Evolutionary conservation across 2,888 invertebrate species (phyloP).

Genomic region (Artemia sinica): DNA sequence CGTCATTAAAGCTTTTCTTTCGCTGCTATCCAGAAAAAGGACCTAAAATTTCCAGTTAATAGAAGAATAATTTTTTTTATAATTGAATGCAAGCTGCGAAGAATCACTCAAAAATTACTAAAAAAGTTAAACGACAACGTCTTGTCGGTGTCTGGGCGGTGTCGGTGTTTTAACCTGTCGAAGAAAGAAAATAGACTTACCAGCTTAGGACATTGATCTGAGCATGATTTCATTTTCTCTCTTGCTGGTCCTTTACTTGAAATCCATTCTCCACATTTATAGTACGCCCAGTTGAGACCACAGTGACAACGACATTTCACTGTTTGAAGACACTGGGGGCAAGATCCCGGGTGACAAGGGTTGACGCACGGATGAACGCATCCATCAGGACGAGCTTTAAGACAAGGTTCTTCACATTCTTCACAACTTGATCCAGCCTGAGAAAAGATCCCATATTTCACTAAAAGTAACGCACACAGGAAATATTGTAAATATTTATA

Average conservation of each 20-base stretch:
- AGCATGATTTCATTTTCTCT: conserved; percentile 42
- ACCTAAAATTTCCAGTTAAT: too few relatives aligned
- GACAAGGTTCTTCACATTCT: conserved; percentile 43
- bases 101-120: too few relatives aligned
- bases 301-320: conserved; percentile 64
- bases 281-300: conserved; percentile 51
- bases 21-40: too few relatives aligned
- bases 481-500: neutral
- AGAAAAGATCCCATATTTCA: conserved; percentile 23
- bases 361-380: conserved; percentile 56
- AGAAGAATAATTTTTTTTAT: too few relatives aligned
- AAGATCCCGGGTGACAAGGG: conserved; percentile 42
- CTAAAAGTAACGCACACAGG: neutral
- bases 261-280: conserved; percentile 52
- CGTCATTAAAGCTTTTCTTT: too few relatives aligned
- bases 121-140: too few relatives aligned
- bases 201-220: conserved; percentile 67
- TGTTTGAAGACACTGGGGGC: conserved; percentile 52
- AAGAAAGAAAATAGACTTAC: conserved; percentile 35
- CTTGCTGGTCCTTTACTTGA: conserved; percentile 33
- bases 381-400: conserved; percentile 40
- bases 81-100: too few relatives aligned
- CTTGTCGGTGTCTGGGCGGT: too few relatives aligned
- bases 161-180: too few relatives aligned
- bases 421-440: conserved; percentile 39